A percentile compares a stretch with the other conserved stretches of the same genome.
These are phyloP conservation scores for Drosophila repletoides DNA, from an alignment of 1,140 invertebrate genomes.

Conservation along the genomic window DNA sequence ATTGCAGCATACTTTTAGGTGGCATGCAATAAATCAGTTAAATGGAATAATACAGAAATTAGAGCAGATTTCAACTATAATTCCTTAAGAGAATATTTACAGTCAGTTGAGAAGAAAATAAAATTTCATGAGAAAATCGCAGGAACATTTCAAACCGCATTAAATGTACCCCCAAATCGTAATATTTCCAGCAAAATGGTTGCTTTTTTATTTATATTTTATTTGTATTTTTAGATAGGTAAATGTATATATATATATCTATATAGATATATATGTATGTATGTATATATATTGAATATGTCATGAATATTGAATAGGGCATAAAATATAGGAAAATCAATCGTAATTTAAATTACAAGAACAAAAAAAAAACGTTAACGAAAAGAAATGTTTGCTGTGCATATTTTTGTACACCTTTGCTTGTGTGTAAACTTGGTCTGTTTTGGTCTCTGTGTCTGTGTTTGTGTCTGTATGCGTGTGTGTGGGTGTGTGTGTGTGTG, in stretches of 20 bases:
- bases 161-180: background rate
- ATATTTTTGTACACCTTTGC: conserved; percentile 18
- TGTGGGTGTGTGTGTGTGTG: conserved; percentile 1
- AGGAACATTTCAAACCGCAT: too few species aligned
- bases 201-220: conserved; percentile 53
- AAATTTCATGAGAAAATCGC: too few species aligned
- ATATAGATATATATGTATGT: conserved; percentile 2
- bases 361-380: conserved; percentile 51
- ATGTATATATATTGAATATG: conserved; percentile 43
- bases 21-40: too few species aligned
- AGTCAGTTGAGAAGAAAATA: too few species aligned
- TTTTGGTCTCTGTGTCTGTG: background rate
- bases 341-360: conserved; percentile 47
- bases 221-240: conserved; percentile 34
- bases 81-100: too few species aligned
- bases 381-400: conserved; percentile 23
- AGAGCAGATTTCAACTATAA: too few species aligned
- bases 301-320: conserved; percentile 70
- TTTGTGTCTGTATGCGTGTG: background rate
- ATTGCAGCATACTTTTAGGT: background rate
- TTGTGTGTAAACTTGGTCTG: background rate
- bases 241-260: conserved; percentile 4
- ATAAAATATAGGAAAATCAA: conserved; percentile 49
- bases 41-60: too few species aligned
- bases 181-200: conserved; percentile 2